Evolutionary conservation across 2,797 vertebrate genomes (phyloP).

Genomic region (Peromyscus eremicus): DNA sequence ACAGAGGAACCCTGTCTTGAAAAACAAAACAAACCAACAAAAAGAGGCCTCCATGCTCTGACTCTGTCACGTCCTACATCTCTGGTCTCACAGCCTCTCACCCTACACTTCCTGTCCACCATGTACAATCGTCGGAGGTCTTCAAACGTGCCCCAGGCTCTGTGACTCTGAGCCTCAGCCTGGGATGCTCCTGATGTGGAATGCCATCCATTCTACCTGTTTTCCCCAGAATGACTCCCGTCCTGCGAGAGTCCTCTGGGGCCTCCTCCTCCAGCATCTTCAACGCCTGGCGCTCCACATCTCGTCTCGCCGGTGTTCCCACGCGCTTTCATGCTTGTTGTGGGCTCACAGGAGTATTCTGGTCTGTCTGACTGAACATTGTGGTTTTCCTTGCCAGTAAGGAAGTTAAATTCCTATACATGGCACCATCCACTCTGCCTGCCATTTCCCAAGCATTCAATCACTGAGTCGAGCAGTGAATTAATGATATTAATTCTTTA

Average conservation of each 20-base stretch:
- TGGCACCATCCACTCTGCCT: neutral
- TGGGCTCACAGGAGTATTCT: neutral
- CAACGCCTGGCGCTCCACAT: neutral
- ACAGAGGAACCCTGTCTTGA: no score
- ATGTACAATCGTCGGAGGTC: accelerated
- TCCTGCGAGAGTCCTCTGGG: neutral
- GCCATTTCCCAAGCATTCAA: neutral
- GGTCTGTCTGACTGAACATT: neutral
- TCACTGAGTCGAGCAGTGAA: neutral
- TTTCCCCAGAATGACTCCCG: neutral
- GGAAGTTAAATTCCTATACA: neutral
- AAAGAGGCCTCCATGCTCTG: no score
- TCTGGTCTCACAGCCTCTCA: neutral
- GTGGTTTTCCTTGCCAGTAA: neutral
- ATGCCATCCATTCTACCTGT: neutral
- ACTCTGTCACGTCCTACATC: neutral
- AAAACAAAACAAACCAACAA: no score
- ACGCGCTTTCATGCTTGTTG: neutral
- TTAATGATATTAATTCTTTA: neutral
- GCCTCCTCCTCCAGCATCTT: neutral
- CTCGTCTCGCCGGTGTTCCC: neutral
- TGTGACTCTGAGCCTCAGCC: neutral
- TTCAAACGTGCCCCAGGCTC: neutral
- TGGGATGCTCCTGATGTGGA: neutral
- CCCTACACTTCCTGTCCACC: neutral